A percentile compares a stretch with the other conserved stretches of the same genome.
These are phyloP conservation scores for Actias luna DNA, from an alignment of 2,888 invertebrate species.

Conservation along the genomic window DNA sequence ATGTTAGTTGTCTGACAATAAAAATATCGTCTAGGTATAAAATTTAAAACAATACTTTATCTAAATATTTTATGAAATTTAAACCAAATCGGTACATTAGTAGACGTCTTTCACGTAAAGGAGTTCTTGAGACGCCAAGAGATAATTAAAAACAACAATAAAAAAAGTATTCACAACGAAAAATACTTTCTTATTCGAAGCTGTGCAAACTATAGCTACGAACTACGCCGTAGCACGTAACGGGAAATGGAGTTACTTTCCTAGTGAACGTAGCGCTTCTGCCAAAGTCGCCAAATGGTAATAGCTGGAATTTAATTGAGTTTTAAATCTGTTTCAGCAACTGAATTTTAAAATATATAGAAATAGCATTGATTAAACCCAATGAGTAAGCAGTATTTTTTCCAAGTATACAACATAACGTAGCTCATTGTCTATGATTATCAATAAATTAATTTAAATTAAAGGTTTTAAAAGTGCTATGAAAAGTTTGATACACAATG, in stretches of 20 bases:
- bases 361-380: conserved; percentile 15
- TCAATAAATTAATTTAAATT: neutral
- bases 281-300: conserved; percentile 70
- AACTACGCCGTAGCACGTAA: conserved; percentile 66
- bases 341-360: conserved; percentile 13
- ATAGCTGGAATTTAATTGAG: conserved; percentile 55
- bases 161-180: conserved; percentile 49
- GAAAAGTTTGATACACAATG: neutral
- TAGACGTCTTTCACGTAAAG: neutral
- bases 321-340: conserved; percentile 1
- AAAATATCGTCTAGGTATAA: too few relatives aligned
- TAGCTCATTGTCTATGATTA: neutral
- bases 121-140: conserved; percentile 16
- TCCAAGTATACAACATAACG: neutral
- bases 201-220: conserved; percentile 54
- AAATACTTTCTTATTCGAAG: conserved; percentile 58
- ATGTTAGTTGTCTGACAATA: too few relatives aligned
- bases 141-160: conserved; percentile 39
- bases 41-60: too few relatives aligned
- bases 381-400: conserved; percentile 5
- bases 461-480: neutral
- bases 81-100: too few relatives aligned
- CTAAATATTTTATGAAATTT: too few relatives aligned
- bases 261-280: conserved; percentile 60
- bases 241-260: conserved; percentile 71